Evolutionary conservation across 1,140 invertebrate genomes (phyloP).

Genomic region (Berghia stephanieae): DNA sequence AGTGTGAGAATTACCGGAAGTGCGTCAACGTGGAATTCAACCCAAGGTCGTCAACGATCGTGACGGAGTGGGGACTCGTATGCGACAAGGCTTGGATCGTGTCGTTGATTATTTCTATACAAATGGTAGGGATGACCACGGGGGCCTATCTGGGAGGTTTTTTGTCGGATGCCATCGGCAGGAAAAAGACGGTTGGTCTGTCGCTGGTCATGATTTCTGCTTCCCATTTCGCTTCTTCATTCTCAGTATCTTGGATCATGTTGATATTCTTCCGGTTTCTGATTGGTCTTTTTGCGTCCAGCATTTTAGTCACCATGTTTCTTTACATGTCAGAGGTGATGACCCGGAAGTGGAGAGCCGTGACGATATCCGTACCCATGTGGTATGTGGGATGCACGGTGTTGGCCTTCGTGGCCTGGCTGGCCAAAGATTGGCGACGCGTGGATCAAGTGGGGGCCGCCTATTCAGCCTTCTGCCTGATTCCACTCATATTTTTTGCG

Average conservation of each 20-base stretch:
- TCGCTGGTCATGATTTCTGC: conserved; percentile 30
- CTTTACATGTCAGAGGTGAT: conserved; percentile 38
- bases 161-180: conserved; percentile 47
- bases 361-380: background rate
- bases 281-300: conserved; percentile 39
- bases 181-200: conserved; percentile 45
- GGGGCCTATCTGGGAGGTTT: conserved; percentile 47
- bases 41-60: background rate
- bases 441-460: conserved; percentile 5
- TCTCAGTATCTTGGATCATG: conserved; percentile 47
- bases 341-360: conserved; percentile 34
- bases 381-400: background rate
- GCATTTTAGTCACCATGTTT: conserved; percentile 30
- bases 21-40: background rate
- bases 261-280: conserved; percentile 47
- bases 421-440: conserved; percentile 11
- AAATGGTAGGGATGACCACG: conserved; percentile 51
- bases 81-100: conserved; percentile 45
- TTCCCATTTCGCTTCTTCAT: conserved; percentile 31
- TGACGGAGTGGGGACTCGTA: conserved; percentile 46
- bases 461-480: background rate
- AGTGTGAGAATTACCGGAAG: no score
- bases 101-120: conserved; percentile 47
- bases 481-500: conserved; percentile 4
- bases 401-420: background rate